Evolutionary conservation across 1,140 invertebrate species (phyloP).

Genomic region (Contarinia nasturtii): DNA sequence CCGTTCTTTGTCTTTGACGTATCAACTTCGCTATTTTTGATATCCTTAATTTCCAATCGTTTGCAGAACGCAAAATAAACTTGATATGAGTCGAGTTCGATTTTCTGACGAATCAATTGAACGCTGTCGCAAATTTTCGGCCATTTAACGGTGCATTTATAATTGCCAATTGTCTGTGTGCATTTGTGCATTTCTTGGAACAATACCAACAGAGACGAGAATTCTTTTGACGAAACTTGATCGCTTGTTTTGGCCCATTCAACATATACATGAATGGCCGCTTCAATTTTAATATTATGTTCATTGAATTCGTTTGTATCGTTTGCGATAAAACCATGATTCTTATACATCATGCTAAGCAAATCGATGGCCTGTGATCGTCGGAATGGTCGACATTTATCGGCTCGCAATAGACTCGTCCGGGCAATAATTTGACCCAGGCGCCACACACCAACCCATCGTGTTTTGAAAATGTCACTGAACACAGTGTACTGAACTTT

Average conservation of each 20-base stretch:
- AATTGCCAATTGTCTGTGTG: not conserved
- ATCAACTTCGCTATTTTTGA: slow-evolving; percentile 14
- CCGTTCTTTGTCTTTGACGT: slow-evolving; percentile 1
- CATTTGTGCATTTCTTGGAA: not conserved
- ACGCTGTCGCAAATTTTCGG: slow-evolving; percentile 18
- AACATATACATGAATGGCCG: slow-evolving; percentile 3
- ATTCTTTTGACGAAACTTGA: slow-evolving; percentile 7
- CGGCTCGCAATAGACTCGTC: slow-evolving; percentile 17
- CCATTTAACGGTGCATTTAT: slow-evolving; percentile 15
- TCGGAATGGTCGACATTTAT: slow-evolving; percentile 25
- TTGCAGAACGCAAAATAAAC: slow-evolving; percentile 6
- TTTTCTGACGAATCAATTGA: slow-evolving; percentile 10
- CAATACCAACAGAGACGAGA: not conserved
- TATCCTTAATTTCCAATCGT: slow-evolving; percentile 21
- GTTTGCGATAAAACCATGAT: slow-evolving; percentile 11
- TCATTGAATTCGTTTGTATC: slow-evolving; percentile 4
- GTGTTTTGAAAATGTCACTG: slow-evolving; percentile 6
- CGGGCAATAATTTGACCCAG: slow-evolving; percentile 4
- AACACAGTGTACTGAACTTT: slow-evolving; percentile 6
- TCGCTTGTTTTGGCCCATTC: not conserved
- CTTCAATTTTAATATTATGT: slow-evolving; percentile 6
- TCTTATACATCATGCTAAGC: slow-evolving; percentile 29
- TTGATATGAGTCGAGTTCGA: slow-evolving; percentile 8
- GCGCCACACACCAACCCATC: slow-evolving; percentile 6
- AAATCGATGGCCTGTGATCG: slow-evolving; percentile 32